Conservation (phyloP, 2,797 vertebrate genomes). For the Amphiprion clarkii region DNA sequence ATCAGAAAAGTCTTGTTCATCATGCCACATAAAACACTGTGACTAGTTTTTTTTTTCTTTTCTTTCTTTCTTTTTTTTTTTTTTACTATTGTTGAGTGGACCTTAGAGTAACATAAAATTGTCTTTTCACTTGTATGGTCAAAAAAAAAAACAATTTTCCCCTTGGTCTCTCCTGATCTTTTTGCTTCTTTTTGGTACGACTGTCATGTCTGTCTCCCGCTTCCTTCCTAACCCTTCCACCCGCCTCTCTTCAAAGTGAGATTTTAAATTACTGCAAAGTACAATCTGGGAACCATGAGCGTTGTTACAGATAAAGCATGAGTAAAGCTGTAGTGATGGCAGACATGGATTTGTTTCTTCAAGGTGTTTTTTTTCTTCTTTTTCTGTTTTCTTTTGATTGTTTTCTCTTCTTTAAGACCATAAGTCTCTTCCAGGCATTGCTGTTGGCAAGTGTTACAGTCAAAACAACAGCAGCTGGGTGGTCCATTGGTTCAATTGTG, state of each 20-base stretch:
- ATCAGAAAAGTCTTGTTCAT: too few relatives aligned
- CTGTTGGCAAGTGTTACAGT: slow-evolving; percentile 34
- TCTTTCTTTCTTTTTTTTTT: too few relatives aligned
- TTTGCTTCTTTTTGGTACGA: slow-evolving; percentile 1
- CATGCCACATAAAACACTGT: too few relatives aligned
- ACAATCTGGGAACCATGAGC: slow-evolving; percentile 15
- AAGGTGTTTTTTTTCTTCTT: neutral
- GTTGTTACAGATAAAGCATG: slow-evolving; percentile 45
- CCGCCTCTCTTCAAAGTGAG: slow-evolving; percentile 48
- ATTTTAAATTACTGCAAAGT: slow-evolving; percentile 40
- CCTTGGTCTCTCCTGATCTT: slow-evolving; percentile 8
- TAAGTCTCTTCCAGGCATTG: slow-evolving; percentile 38
- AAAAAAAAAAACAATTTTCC: too few relatives aligned
- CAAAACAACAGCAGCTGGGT: slow-evolving; percentile 29
- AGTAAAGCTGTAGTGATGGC: slow-evolving; percentile 36
- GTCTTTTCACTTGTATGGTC: neutral
- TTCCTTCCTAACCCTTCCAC: slow-evolving; percentile 17
- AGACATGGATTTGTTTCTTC: slow-evolving; percentile 25
- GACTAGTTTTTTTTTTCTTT: too few relatives aligned
- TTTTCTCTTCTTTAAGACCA: slow-evolving; percentile 26
- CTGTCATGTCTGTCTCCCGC: slow-evolving; percentile 44
- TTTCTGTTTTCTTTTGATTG: neutral
- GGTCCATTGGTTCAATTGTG: slow-evolving; percentile 6
- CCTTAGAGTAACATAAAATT: too few relatives aligned
- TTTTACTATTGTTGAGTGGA: too few relatives aligned